phyloP scores from a whole-genome alignment of 2,797 vertebrate species.

The Oreonectes daqikongensis region DNA sequence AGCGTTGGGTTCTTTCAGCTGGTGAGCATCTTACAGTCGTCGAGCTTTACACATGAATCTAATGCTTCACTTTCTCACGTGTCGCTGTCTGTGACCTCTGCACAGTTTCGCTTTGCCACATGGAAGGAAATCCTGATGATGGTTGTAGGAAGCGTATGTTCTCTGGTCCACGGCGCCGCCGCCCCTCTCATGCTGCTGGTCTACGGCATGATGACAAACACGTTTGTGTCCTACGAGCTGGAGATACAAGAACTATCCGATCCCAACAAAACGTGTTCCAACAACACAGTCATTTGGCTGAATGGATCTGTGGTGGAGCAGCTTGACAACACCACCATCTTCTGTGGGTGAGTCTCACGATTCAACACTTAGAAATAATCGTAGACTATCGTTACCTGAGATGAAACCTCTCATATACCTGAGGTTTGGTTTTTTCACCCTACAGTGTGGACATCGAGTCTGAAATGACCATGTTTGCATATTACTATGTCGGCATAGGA shows the following conservation, averaged over 20 bases:
- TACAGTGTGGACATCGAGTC: conserved; percentile 77
- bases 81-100: not conserved
- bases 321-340: conserved; percentile 64
- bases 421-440: conserved; percentile 36
- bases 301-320: conserved; percentile 76
- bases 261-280: conserved; percentile 83
- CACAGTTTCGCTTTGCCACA: conserved; percentile 89
- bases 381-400: not conserved
- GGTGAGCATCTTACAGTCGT: conserved; percentile 63
- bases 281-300: conserved; percentile 84
- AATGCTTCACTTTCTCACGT: not conserved
- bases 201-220: conserved; percentile 89
- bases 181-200: conserved; percentile 86
- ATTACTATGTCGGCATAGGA: conserved; percentile 80
- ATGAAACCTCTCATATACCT: not conserved
- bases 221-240: conserved; percentile 88
- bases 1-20: conserved; percentile 79
- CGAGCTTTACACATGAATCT: not conserved
- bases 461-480: conserved; percentile 80
- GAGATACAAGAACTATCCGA: conserved; percentile 84
- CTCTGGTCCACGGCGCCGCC: conserved; percentile 85
- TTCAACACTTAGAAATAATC: too few species aligned
- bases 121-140: conserved; percentile 84
- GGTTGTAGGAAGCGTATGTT: conserved; percentile 83
- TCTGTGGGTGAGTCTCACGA: conserved; percentile 73